A percentile compares a stretch with the other conserved stretches of the same genome.
These are phyloP conservation scores for Hemitrygon akajei DNA, from an alignment of 2,797 vertebrate species.

Conservation along the genomic window DNA sequence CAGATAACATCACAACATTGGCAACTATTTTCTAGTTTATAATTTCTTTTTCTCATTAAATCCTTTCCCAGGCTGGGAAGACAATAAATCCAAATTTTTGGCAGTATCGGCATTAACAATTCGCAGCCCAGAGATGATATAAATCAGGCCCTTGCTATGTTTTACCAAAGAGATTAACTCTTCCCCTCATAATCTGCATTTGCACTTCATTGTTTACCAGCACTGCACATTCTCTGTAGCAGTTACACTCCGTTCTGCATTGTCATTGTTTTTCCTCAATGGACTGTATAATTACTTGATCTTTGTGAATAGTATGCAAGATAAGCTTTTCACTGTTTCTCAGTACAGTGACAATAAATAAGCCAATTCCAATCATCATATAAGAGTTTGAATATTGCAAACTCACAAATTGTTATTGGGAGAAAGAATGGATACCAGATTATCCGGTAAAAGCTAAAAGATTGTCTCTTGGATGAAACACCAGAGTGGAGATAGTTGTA, in stretches of 20 bases:
- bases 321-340: too few species aligned
- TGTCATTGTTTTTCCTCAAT: too few species aligned
- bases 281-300: too few species aligned
- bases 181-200: too few species aligned
- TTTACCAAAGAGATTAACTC: background rate
- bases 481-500: background rate
- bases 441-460: background rate
- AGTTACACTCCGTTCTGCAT: too few species aligned
- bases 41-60: background rate
- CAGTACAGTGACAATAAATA: too few species aligned
- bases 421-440: background rate
- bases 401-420: background rate
- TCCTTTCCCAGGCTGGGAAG: background rate
- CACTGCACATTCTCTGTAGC: too few species aligned
- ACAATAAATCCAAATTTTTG: background rate
- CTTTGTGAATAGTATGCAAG: too few species aligned
- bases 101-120: background rate
- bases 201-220: too few species aligned
- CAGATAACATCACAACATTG: background rate
- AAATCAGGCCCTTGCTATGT: background rate
- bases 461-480: background rate
- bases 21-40: background rate
- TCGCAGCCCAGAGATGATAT: background rate
- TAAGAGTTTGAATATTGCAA: background rate
- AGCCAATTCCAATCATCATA: background rate